A percentile compares a stretch with the other conserved stretches of the same genome.
Conservation (phyloP, 2,797 vertebrate species). For the Apogon hyalosoma region DNA sequence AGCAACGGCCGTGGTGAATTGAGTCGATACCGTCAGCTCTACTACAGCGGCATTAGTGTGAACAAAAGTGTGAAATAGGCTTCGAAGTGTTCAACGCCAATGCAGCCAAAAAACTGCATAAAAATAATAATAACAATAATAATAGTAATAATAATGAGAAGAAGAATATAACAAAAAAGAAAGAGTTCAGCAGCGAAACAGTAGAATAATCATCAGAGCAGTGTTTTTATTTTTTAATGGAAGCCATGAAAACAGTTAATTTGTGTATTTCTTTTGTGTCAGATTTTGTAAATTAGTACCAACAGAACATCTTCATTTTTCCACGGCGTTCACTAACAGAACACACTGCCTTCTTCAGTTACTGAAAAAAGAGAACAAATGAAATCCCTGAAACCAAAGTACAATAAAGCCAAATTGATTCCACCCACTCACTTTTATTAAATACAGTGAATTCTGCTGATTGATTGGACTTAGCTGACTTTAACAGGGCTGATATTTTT, state of each 20-base stretch:
- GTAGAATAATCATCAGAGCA: not conserved
- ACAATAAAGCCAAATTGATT: constrained; percentile 12
- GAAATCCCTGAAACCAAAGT: constrained; percentile 2
- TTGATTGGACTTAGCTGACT: not conserved
- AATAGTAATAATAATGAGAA: too few relatives aligned
- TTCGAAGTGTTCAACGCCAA: not conserved
- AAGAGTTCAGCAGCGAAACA: not conserved
- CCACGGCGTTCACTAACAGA: too few relatives aligned
- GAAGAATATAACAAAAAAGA: too few relatives aligned
- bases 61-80: not conserved
- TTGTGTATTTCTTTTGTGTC: not conserved
- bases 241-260: too few relatives aligned
- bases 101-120: not conserved
- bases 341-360: not conserved
- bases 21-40: too few relatives aligned
- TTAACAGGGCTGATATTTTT: constrained; percentile 12
- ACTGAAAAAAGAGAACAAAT: not conserved
- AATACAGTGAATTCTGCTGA: not conserved
- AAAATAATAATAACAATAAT: not conserved
- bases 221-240: not conserved
- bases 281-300: not conserved
- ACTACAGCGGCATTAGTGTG: not conserved
- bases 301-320: not conserved
- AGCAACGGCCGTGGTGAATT: too few relatives aligned
- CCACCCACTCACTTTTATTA: constrained; percentile 2